These are phyloP conservation scores for Teinopalpus imperialis DNA, from an alignment of 2,888 invertebrate genomes.

Conservation along the genomic window DNA sequence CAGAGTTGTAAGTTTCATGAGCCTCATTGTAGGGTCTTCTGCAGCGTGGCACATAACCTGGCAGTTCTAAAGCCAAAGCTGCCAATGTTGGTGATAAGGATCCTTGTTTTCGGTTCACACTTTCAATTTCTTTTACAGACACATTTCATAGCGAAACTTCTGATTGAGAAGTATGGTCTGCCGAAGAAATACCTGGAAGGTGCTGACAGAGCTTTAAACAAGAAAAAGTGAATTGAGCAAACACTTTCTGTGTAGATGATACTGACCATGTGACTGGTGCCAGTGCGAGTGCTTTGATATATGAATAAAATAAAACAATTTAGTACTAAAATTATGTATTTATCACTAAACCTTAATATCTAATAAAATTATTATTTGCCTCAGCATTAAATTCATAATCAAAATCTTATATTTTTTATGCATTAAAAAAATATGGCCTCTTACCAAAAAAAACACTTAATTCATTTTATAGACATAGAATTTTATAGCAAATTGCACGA, in stretches of 20 bases:
- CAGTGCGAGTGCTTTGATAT: background rate
- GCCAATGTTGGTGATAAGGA: conserved; percentile 69
- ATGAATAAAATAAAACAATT: conserved; percentile 19
- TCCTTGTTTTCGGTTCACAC: conserved; percentile 33
- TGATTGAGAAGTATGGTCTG: conserved; percentile 88
- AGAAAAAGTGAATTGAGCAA: conserved; percentile 73
- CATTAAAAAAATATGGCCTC: conserved; percentile 14
- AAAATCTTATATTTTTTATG: background rate
- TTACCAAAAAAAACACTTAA: too few species aligned
- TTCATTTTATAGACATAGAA: too few species aligned
- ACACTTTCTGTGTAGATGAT: background rate
- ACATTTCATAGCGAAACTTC: conserved; percentile 68
- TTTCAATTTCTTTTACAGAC: conserved; percentile 55
- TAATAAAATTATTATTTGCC: conserved; percentile 18
- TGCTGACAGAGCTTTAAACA: conserved; percentile 88
- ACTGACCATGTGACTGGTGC: background rate
- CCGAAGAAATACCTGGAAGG: conserved; percentile 89
- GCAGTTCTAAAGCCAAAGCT: conserved; percentile 71
- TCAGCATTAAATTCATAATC: background rate
- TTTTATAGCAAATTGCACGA: background rate
- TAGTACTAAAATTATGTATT: conserved; percentile 27
- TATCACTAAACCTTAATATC: conserved; percentile 26
- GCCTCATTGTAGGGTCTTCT: conserved; percentile 55
- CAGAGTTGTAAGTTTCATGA: conserved; percentile 50
- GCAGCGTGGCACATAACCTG: conserved; percentile 71